Conservation (phyloP, 2,113 vertebrate genomes). For the Fregata magnificens region DNA sequence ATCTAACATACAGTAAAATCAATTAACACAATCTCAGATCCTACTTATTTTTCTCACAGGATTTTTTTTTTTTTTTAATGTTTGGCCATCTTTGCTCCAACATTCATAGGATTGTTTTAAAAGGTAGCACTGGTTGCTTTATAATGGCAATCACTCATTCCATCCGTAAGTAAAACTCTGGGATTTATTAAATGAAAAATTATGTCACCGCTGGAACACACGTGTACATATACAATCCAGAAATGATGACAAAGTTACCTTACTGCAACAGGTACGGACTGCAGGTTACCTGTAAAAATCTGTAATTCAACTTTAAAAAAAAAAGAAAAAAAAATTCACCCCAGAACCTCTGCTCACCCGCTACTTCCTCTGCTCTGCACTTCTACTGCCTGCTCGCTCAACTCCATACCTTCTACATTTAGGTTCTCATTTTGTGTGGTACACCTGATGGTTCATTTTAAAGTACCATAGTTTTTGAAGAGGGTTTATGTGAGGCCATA, state of each 20-base stretch:
- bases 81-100: neutral
- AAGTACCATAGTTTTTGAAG: neutral
- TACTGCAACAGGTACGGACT: neutral
- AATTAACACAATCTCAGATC: constrained; percentile 3
- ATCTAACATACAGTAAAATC: constrained; percentile 43
- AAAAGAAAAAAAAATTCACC: neutral
- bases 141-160: neutral
- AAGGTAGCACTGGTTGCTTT: neutral
- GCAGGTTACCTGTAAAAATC: neutral
- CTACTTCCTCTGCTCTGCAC: neutral
- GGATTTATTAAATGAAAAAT: neutral
- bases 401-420: neutral
- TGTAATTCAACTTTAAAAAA: neutral
- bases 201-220: neutral
- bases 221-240: neutral
- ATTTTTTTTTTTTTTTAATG: neutral
- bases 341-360: neutral
- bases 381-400: neutral
- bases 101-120: neutral
- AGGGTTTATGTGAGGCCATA: neutral
- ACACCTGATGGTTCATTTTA: neutral
- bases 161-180: neutral
- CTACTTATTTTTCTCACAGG: neutral
- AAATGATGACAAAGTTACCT: neutral
- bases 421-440: neutral